Base-by-base conservation (phyloP, 1,140 invertebrate genomes). In the Drosophila repletoides region DNA sequence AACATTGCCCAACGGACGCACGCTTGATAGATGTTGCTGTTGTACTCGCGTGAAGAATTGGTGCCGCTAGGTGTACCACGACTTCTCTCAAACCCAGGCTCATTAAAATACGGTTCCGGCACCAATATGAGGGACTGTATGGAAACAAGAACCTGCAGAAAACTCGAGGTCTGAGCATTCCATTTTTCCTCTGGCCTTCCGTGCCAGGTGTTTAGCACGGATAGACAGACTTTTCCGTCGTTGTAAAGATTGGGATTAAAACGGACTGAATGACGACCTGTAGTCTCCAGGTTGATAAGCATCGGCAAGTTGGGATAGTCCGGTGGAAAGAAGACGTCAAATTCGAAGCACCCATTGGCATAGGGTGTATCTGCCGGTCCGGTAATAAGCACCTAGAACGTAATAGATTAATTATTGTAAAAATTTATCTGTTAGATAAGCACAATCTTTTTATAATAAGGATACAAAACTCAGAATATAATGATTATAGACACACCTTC, bases 231-330 rank as follows among this genome's bases (percentile, higher is more conserved):
- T 93, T 98, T 98, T 43, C 98, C 97, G 91, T 98, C 97, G 91
- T 98, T 97, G 91, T 99, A 99, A 15, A 99, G 92, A 93, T 99
- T 99, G 17, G 98, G 98, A 92, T 99, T 99, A 90, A 99, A 99
- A 65, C 98, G 93, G 71, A 99, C 96, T 0, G 96, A 95, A 83
- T 97, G 96, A 55, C 97, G 95, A 19, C 98, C 98, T 1, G 97
- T 99, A 6, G 98, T 99, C 91, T 98, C 95, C 81, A 98, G 92
- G 92, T 98, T 98, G 76, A 98, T 97, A 74, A 96, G 92, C 94
- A 96, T 95, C 5, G 95, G 94, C 59, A 93, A 92, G 56, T 94
- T 93, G 4, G 96, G 96, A 91, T 97, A 97, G 81, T 97, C 96
- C 7, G 94, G 93, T 29, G 96, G 96, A 91, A 97, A 97, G 89